Evolutionary conservation across 2,888 invertebrate species (phyloP).

Genomic region (Drosophila fungiperda): DNA sequence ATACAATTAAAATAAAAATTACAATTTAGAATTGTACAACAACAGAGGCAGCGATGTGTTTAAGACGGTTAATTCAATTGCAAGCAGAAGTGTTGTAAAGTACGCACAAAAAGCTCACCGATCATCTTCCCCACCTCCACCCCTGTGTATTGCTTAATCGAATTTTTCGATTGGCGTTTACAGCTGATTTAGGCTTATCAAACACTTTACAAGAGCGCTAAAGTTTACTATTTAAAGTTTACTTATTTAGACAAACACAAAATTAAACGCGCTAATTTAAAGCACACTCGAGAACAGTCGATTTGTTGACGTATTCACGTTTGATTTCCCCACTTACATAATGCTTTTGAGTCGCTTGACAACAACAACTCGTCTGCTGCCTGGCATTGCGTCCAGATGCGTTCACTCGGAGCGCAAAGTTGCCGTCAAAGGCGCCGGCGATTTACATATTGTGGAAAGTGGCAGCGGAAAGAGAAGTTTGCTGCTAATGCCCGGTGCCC

Average conservation of each 20-base stretch:
- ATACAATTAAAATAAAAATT: slow-evolving; percentile 54
- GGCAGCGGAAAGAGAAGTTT: slow-evolving; percentile 86
- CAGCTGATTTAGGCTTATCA: slow-evolving; percentile 41
- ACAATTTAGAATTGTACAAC: background rate
- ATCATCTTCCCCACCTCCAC: background rate
- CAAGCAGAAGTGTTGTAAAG: slow-evolving; percentile 11
- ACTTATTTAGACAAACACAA: slow-evolving; percentile 42
- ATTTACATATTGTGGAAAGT: slow-evolving; percentile 88
- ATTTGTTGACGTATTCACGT: slow-evolving; percentile 21
- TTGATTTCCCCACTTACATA: slow-evolving; percentile 52
- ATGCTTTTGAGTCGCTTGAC: slow-evolving; percentile 54
- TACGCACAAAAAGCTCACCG: slow-evolving; percentile 3
- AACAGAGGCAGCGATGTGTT: background rate
- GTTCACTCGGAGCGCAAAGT: slow-evolving; percentile 87
- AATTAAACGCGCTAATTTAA: slow-evolving; percentile 25
- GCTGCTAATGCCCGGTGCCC: slow-evolving; percentile 91
- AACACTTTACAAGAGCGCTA: slow-evolving; percentile 58
- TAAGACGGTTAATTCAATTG: background rate
- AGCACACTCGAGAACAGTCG: slow-evolving; percentile 48
- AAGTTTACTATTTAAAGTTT: background rate
- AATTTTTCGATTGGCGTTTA: slow-evolving; percentile 18
- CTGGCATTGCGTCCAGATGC: slow-evolving; percentile 22
- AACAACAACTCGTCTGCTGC: slow-evolving; percentile 14
- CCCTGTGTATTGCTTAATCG: background rate
- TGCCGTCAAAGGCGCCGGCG: slow-evolving; percentile 86